Evolutionary conservation across 2,797 vertebrate genomes (phyloP).

Genomic region (Podarcis lilfordi): DNA sequence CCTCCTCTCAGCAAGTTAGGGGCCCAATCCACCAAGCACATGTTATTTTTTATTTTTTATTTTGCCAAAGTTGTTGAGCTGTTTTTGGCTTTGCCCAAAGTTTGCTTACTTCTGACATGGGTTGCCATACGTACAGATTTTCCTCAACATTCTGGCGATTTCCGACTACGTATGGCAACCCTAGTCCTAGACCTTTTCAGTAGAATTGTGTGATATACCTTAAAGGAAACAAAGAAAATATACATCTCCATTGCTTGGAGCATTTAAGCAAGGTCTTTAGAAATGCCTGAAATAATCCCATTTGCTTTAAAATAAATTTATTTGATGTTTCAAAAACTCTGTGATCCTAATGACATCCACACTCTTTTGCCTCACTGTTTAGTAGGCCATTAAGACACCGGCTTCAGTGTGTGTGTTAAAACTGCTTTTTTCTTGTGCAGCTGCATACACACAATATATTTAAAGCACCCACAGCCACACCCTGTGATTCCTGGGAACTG

Average conservation of each 20-base stretch:
- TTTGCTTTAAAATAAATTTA: constrained; percentile 29
- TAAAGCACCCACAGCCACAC: no score
- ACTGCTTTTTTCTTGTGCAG: no score
- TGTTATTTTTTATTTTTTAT: no score
- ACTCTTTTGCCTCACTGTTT: background rate
- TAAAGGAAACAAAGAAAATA: background rate
- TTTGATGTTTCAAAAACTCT: constrained; percentile 29
- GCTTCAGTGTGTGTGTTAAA: background rate
- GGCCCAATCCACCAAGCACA: background rate
- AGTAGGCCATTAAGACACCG: constrained; percentile 37
- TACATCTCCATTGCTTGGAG: background rate
- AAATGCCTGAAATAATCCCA: constrained; percentile 4
- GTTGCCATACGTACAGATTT: no score
- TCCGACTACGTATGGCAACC: no score
- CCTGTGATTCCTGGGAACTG: no score
- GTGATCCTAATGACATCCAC: background rate
- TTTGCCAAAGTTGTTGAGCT: no score
- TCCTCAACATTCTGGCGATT: no score
- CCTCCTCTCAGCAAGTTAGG: background rate
- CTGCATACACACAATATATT: no score
- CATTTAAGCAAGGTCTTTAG: background rate
- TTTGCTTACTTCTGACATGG: no score
- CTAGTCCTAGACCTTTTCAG: background rate
- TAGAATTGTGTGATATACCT: background rate
- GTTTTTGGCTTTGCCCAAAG: no score